Evolutionary conservation across 2,113 vertebrate genomes (phyloP).

Genomic region (Daphoenositta chrysoptera): DNA sequence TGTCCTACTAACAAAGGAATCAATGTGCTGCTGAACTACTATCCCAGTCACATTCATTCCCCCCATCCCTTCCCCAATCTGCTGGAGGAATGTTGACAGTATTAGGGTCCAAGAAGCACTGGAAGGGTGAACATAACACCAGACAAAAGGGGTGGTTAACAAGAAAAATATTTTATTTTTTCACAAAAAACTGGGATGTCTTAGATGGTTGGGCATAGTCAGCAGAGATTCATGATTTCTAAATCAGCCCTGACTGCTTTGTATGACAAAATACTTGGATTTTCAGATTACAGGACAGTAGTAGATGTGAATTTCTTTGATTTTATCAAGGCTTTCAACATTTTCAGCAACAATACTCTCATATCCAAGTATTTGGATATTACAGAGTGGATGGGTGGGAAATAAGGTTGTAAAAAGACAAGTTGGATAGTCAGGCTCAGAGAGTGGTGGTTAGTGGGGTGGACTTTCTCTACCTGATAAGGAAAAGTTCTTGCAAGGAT

Average conservation of each 20-base stretch:
- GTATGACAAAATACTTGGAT: neutral
- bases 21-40: neutral
- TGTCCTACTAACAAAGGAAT: neutral
- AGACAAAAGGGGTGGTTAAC: neutral
- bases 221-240: neutral
- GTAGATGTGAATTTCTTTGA: neutral
- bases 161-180: neutral
- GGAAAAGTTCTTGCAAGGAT: neutral
- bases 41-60: neutral
- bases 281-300: neutral
- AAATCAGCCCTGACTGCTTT: neutral
- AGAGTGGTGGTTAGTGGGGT: neutral
- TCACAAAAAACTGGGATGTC: neutral
- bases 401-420: neutral
- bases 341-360: neutral
- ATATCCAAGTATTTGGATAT: neutral
- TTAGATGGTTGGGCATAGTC: neutral
- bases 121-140: neutral
- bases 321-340: neutral
- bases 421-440: neutral
- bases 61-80: rapidly evolving
- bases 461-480: neutral
- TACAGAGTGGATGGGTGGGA: neutral
- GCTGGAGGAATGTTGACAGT: neutral
- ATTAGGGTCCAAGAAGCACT: neutral